Evolutionary conservation across 64 coral and sea anemone species (phyloP).

Genomic region (Porites australiensis): DNA sequence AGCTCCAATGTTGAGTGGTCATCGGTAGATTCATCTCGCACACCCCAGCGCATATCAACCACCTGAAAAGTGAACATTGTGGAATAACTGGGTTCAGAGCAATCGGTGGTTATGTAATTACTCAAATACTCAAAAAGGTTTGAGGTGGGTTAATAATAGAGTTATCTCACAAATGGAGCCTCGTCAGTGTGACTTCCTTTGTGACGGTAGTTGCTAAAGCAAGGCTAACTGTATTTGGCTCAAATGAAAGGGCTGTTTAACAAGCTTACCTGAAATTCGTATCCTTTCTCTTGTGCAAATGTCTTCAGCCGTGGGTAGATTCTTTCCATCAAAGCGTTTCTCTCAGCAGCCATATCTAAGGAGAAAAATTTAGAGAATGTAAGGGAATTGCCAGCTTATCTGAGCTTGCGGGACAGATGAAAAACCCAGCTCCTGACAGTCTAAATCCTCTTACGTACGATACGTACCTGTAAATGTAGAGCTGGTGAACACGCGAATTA

Average conservation of each 20-base stretch:
- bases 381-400: background rate
- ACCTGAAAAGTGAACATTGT: conserved; percentile 33
- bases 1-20: conserved; percentile 85
- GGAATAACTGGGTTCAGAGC: no score
- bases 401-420: background rate
- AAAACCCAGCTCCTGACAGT: no score
- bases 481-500: conserved; percentile 87
- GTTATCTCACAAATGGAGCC: no score
- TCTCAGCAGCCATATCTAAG: conserved; percentile 80
- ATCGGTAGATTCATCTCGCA: conserved; percentile 76
- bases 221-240: background rate
- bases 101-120: no score
- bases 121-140: no score
- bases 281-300: conserved; percentile 90
- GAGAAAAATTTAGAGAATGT: background rate
- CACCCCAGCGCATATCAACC: conserved; percentile 92
- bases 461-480: conserved; percentile 83
- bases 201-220: no score
- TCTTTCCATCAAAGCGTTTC: conserved; percentile 89
- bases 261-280: conserved; percentile 79
- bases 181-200: no score
- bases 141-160: no score
- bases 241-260: background rate
- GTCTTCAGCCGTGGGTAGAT: conserved; percentile 70
- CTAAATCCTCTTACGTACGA: no score